Evolutionary conservation across 2,797 vertebrate species (phyloP).

Genomic region (Jordanella pulchra): DNA sequence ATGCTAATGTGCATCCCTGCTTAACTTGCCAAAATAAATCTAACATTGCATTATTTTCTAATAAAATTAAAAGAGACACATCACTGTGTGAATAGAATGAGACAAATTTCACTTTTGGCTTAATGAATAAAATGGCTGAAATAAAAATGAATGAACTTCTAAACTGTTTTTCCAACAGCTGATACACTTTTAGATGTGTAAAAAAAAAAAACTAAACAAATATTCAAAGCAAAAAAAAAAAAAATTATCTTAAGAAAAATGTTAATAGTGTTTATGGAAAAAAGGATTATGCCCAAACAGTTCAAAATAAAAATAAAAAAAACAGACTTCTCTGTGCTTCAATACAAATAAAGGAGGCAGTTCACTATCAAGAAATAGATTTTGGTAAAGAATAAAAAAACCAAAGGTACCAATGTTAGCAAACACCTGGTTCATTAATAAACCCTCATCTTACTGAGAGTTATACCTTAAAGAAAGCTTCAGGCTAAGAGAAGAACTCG

Average conservation of each 20-base stretch:
- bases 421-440: background rate
- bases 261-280: background rate
- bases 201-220: conserved; percentile 2
- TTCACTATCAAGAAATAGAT: conserved; percentile 4
- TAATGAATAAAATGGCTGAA: background rate
- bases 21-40: background rate
- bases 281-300: background rate
- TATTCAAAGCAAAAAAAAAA: background rate
- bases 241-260: background rate
- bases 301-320: background rate
- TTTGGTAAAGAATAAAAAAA: background rate
- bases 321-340: background rate
- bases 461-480: conserved; percentile 19
- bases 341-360: background rate
- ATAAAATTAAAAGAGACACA: background rate
- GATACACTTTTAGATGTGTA: background rate
- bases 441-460: background rate
- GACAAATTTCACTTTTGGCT: background rate
- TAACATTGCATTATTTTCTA: background rate
- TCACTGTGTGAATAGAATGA: background rate
- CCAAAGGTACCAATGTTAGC: background rate
- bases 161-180: background rate
- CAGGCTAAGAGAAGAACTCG: conserved; percentile 9
- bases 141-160: background rate
- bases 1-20: background rate